Evolutionary conservation across 1,140 invertebrate species (phyloP), one percentile per base, ranked within the genome.

Genomic region (Acromyrmex echinatior): DNA sequence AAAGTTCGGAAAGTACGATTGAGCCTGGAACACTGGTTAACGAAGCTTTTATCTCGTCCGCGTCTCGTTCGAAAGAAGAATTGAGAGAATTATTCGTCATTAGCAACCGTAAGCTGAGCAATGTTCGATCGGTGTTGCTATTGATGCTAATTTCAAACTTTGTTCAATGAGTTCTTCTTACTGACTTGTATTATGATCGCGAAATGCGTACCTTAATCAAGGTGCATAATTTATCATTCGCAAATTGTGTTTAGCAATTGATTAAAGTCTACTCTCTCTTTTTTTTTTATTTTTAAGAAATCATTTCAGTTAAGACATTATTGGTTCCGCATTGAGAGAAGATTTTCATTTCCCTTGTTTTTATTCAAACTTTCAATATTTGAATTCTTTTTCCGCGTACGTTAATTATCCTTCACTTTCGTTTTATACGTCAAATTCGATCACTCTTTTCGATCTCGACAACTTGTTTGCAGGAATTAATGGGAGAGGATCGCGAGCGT

Each of bases 81-180:
- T 74, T 9, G 80, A 84, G 80, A 84, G 80, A 78, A 86, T 86
- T 89, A 66, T 79, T 88, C 66, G 74, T 85, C 53, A 60, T n/a
- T 63, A 86, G 25, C 39, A 18, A 45, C 28, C 21, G 56, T 77
- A 58, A 68, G 21, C 63, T 35, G 66, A 45, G 51, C 45, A 62
- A 45, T 18, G 28, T 81, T 58, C 66, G 79, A 58, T 71, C 25
- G 56, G 28, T 68, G 56, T 84, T 58, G 70, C 70, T 74, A 84
- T 76, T 49, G 25, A 84, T 84, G 80, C 80, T 84, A 84, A 84
- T 84, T 74, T 76, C 9, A 35, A 84, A 84, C 80, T 76, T 84
- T 62, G 39, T 74, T 62, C 80, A 60, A 74, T 39, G 51, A 74
- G 56, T 28, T 49, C 21, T 82, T 73, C 68, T 60, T 73, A 71